These are phyloP conservation scores for Ispidina lecontei DNA, from an alignment of 2,797 vertebrate genomes.

Conservation along the genomic window DNA sequence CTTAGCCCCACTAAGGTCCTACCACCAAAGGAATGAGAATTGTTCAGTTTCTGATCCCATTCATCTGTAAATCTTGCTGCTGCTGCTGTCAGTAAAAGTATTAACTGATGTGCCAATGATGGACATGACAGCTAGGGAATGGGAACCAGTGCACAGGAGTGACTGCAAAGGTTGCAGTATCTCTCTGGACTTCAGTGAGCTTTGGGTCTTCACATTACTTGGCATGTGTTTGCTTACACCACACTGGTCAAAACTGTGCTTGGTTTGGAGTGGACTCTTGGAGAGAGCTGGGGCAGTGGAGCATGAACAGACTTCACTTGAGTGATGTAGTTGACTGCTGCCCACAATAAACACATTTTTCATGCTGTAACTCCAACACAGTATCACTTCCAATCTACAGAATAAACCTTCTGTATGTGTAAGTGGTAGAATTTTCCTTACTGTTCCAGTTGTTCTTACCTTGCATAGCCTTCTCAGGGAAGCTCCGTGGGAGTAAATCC, in stretches of 20 bases:
- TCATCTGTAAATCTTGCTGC: background rate
- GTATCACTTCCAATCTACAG: background rate
- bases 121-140: background rate
- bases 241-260: background rate
- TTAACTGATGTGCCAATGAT: background rate
- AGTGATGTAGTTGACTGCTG: background rate
- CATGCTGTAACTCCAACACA: background rate
- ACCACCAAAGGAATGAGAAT: background rate
- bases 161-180: background rate
- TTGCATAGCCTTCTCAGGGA: background rate
- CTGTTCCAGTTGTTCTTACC: background rate
- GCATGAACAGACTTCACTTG: background rate
- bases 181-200: background rate
- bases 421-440: background rate
- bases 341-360: background rate
- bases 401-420: background rate
- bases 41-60: background rate
- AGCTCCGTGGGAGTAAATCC: background rate
- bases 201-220: background rate
- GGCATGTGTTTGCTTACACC: background rate
- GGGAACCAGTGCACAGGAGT: background rate
- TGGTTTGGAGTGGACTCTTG: background rate
- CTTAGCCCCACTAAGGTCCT: background rate
- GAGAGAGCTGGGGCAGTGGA: background rate
- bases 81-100: background rate